Base-by-base conservation (phyloP, 2,113 vertebrate species). In the Lanius collurio region DNA sequence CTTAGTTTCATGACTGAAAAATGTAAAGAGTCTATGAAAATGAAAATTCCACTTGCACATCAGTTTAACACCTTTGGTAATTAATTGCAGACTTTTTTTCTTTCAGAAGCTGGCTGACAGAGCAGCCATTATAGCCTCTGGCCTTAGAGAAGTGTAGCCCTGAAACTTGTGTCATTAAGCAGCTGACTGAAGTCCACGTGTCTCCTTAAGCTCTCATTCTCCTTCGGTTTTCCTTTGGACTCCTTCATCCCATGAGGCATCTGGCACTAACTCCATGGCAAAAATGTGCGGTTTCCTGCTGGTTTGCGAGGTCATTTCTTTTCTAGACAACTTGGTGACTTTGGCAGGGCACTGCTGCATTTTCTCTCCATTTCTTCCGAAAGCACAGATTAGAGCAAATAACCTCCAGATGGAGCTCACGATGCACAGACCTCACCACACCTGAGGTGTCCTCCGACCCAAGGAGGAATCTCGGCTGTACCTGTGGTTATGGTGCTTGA, bases 331-430 rank as follows among this genome's bases (percentile, higher is more conserved):
- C 17, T 59, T 49, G 26, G 28, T 62, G 37, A 44, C 39, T 70
- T 62, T 22, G 39, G 27, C 22, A 30, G 35, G 41, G 47, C 30
- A 10, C 28, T 21, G 22, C 12, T 65, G 28, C 9, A 4, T 74
- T 73, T 80, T 33, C 75, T 85, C 62, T 44, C 46, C 2, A 0
- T 19, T 65, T 73, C 27, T 57, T 67, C 70, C 15, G 11, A 83
- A 92, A 35, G 35, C 28, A 46, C 42, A 41, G 49, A 39, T 63
- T 2, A 79, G 53, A 42, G 31, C 27, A 74, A 94, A 20, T 37
- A 60, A 13, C 95, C 96, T 96, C 79, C 94, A 97, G 96, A 68
- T 92, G 96, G 95, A 96, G 95, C 96, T 91, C 88, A 39, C 31
- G 50, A 68, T 68, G 85, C 73, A 49, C 77, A 85, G 55, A 59